A percentile compares a stretch with the other conserved stretches of the same genome.
phyloP scores from a whole-genome alignment of 1,140 invertebrate genomes.

The Cydia pomonella region DNA sequence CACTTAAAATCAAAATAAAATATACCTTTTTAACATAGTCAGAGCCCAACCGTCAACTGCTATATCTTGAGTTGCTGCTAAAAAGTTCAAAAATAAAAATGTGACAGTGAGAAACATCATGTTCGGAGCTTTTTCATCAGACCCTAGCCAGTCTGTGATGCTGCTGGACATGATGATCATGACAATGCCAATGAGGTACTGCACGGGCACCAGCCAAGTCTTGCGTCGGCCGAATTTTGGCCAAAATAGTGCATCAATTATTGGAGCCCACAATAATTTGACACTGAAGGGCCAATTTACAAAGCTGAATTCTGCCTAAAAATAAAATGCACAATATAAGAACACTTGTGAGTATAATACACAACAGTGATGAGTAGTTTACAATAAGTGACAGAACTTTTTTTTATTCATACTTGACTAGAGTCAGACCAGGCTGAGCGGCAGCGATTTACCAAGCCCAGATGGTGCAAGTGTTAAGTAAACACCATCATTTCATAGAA shows the following conservation, averaged over 20 bases:
- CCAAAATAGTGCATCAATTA: conserved; percentile 96
- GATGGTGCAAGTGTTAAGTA: too few relatives aligned
- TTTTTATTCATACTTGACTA: too few relatives aligned
- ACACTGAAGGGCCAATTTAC: conserved; percentile 99
- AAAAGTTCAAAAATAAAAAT: conserved; percentile 96
- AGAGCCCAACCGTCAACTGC: conserved; percentile 99
- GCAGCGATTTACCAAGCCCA: too few relatives aligned
- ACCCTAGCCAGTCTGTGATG: conserved; percentile 89
- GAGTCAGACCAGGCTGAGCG: too few relatives aligned
- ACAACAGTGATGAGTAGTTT: too few relatives aligned
- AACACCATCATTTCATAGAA: too few relatives aligned
- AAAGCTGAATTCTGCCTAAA: conserved; percentile 98
- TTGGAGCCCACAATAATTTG: conserved; percentile 98
- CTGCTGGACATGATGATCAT: conserved; percentile 91
- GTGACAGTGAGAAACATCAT: conserved; percentile 90
- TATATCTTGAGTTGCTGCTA: conserved; percentile 99
- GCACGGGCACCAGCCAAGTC: conserved; percentile 97
- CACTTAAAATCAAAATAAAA: neutral
- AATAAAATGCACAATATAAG: conserved; percentile 46
- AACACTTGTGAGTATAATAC: neutral
- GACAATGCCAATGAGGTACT: conserved; percentile 91
- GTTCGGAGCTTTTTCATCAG: conserved; percentile 84
- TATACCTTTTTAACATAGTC: conserved; percentile 96
- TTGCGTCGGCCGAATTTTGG: conserved; percentile 94
- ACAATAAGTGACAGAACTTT: too few relatives aligned